These are phyloP conservation scores for Cyprinodon brontotheroides DNA, from an alignment of 2,113 vertebrate species.

Conservation along the genomic window DNA sequence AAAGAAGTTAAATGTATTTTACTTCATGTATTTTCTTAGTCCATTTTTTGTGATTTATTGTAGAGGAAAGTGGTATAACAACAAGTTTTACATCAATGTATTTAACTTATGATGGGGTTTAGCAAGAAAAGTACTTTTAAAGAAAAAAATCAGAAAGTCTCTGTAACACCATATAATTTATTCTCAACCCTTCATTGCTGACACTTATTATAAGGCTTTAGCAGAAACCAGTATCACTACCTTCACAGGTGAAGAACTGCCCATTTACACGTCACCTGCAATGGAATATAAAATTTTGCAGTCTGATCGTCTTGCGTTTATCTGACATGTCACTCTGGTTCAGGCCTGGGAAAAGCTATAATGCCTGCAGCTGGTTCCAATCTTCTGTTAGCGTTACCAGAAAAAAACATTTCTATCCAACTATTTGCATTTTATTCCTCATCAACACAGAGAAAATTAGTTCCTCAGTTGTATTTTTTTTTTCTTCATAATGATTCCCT, in stretches of 20 bases:
- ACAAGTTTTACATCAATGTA: no score
- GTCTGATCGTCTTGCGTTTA: slow-evolving; percentile 43
- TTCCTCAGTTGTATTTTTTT: background rate
- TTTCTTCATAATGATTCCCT: no score
- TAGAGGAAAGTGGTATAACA: no score
- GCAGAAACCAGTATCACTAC: background rate
- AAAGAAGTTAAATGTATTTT: no score
- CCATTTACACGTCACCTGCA: slow-evolving; percentile 58
- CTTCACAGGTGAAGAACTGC: slow-evolving; percentile 43
- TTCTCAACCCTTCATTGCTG: slow-evolving; percentile 1
- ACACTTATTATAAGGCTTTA: slow-evolving; percentile 15
- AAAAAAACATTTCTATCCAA: background rate
- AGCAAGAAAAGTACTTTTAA: background rate
- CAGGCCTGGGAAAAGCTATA: slow-evolving; percentile 13
- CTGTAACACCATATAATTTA: background rate
- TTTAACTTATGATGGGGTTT: background rate
- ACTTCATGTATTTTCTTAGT: no score
- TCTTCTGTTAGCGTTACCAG: slow-evolving; percentile 10
- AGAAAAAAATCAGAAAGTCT: background rate
- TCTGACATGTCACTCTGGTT: slow-evolving; percentile 43
- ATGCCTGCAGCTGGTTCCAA: slow-evolving; percentile 4
- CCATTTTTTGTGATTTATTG: no score
- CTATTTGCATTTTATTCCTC: background rate
- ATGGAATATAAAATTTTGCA: slow-evolving; percentile 50
- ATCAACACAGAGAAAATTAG: background rate